Conservation (phyloP, 1,140 invertebrate species). For the Cheumatopsyche charites region DNA sequence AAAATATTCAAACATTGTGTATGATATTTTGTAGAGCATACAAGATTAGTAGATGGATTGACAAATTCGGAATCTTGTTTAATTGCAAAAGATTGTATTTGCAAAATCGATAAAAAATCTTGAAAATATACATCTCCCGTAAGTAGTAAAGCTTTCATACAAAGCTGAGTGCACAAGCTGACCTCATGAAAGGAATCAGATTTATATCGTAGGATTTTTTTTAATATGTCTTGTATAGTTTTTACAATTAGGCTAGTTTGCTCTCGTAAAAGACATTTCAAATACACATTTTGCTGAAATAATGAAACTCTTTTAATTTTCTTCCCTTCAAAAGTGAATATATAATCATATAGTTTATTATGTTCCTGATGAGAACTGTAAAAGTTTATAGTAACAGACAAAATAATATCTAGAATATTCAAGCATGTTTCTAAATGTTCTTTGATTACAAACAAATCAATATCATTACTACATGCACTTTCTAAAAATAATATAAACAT, state of each 20-base stretch:
- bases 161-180: conserved; percentile 1
- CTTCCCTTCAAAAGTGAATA: neutral
- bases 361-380: conserved; percentile 31
- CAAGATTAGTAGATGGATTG: neutral
- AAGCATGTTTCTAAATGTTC: conserved; percentile 36
- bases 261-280: conserved; percentile 1
- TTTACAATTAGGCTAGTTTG: neutral
- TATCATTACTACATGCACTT: conserved; percentile 21
- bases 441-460: conserved; percentile 31
- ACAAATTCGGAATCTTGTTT: neutral
- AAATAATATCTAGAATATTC: conserved; percentile 33
- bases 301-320: neutral
- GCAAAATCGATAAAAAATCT: conserved; percentile 10
- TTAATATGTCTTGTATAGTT: conserved; percentile 1
- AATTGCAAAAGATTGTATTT: conserved; percentile 8
- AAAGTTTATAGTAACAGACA: conserved; percentile 33
- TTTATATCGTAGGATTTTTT: neutral
- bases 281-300: neutral
- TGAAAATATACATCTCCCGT: neutral
- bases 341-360: neutral
- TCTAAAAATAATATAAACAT: conserved; percentile 19
- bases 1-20: conserved; percentile 3
- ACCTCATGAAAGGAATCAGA: neutral
- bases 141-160: conserved; percentile 5
- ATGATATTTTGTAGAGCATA: conserved; percentile 9